phyloP scores from a whole-genome alignment of 2,797 vertebrate species.

The Eidolon dupreanum region DNA sequence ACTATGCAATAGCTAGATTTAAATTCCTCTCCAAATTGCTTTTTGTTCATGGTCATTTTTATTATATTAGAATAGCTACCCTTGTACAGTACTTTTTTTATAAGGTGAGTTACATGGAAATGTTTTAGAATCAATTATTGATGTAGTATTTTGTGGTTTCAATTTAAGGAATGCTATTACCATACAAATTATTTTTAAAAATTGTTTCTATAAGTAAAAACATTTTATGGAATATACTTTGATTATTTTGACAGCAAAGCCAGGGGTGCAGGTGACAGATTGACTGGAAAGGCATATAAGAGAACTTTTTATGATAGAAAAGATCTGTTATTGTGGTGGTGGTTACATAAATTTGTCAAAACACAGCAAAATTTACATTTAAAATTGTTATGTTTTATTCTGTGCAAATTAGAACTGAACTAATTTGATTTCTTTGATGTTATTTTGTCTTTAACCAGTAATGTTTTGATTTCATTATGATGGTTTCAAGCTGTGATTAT shows the following conservation, averaged over 20 bases:
- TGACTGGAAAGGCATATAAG: not conserved
- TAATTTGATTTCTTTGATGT: conserved; percentile 33
- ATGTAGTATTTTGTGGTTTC: not conserved
- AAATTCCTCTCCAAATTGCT: conserved; percentile 97
- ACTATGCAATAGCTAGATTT: conserved; percentile 99
- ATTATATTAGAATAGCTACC: conserved; percentile 99
- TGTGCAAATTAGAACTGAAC: not conserved
- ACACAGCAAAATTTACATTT: conserved; percentile 30
- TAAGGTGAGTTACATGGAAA: conserved; percentile 90
- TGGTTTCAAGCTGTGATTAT: conserved; percentile 23
- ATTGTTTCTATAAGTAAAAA: not conserved
- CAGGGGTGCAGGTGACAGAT: not conserved
- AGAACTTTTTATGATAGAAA: not conserved
- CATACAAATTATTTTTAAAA: conserved; percentile 22
- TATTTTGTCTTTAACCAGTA: conserved; percentile 12
- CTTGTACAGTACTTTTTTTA: conserved; percentile 99
- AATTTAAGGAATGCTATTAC: not conserved
- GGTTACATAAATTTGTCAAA: conserved; percentile 17
- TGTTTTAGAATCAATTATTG: conserved; percentile 43
- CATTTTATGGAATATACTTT: not conserved
- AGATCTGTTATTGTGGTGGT: not conserved
- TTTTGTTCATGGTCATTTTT: conserved; percentile 99
- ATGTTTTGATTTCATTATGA: not conserved
- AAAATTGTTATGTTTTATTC: not conserved
- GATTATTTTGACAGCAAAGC: not conserved